Base-by-base conservation (phyloP, 1,140 invertebrate genomes). In the Drosophila pectinifera region DNA sequence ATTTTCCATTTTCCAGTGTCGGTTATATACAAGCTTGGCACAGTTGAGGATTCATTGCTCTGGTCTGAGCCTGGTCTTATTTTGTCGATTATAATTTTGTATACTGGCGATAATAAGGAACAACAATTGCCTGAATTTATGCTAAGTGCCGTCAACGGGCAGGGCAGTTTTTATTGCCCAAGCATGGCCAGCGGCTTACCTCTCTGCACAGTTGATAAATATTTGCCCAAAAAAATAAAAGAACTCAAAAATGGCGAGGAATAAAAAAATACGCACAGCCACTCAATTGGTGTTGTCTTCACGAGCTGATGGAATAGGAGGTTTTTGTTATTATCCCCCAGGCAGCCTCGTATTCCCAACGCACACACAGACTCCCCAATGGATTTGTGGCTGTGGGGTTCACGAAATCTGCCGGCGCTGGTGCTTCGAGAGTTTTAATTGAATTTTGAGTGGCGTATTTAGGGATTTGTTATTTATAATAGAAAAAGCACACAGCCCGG, bases 401-500 rank as follows among this genome's bases (percentile, higher is more conserved):
- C 83, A 76, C 65, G 68, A 88, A 79, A 82, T 86, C 83, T 88
- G 82, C 70, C 63, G 82, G 62, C 69, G 72, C 62, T 83, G 67
- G 72, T 61, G 83, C 69, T 72, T 82, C 83, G 81, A 82, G 78
- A 88, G 79, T 83, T 89, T 88, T 88, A 88, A 88, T 88, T 88
- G 83, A 88, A 88, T 88, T 88, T 89, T 88, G 83, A 88, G 80
- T 88, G 83, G 67, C 67, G 84, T 88, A 83, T 80, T 86, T 86
- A 88, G 82, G 83, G 82, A 88, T 86, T 86, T 88, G 82, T 88
- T 86, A 88, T 88, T 88, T 86, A 82, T 88, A 86, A 88, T 86
- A 82, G 83, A 88, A 88, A 76, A 76, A 58, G 65, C 68, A 70
- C 49, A 76, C 46, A 62, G 14, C 36, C 53, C 22, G 59, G 64